These are phyloP conservation scores for Fissipunctia ypsillon DNA, from an alignment of 2,888 invertebrate species.

Conservation along the genomic window DNA sequence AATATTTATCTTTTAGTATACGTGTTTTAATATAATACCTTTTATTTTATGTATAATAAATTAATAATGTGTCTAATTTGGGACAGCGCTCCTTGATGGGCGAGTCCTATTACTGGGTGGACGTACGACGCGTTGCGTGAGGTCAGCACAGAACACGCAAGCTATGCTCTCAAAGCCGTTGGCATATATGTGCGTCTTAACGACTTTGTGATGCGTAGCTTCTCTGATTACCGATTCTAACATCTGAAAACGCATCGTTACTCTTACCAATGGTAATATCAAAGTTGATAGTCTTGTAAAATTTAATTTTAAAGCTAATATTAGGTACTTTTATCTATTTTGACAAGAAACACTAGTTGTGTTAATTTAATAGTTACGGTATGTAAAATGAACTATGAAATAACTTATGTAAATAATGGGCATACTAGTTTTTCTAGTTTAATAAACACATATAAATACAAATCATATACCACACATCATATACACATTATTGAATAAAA, in stretches of 20 bases:
- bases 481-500: neutral
- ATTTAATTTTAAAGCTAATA: neutral
- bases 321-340: neutral
- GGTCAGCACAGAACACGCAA: too few species aligned
- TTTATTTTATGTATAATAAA: too few species aligned
- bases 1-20: too few species aligned
- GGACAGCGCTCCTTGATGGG: too few species aligned
- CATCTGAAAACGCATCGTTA: neutral
- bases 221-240: neutral
- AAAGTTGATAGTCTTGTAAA: neutral
- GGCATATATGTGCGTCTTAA: too few species aligned
- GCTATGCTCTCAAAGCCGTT: too few species aligned
- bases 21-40: too few species aligned
- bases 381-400: neutral
- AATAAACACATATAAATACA: neutral
- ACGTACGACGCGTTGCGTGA: too few species aligned
- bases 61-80: too few species aligned
- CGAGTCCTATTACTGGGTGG: too few species aligned
- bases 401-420: neutral
- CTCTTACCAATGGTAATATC: neutral
- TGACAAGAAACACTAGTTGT: neutral
- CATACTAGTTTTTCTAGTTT: neutral
- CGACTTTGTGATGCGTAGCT: constrained; percentile 17
- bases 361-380: neutral
- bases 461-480: neutral